Conservation (phyloP, 2,797 vertebrate species). For the Cryptoblepharus egeriae region DNA sequence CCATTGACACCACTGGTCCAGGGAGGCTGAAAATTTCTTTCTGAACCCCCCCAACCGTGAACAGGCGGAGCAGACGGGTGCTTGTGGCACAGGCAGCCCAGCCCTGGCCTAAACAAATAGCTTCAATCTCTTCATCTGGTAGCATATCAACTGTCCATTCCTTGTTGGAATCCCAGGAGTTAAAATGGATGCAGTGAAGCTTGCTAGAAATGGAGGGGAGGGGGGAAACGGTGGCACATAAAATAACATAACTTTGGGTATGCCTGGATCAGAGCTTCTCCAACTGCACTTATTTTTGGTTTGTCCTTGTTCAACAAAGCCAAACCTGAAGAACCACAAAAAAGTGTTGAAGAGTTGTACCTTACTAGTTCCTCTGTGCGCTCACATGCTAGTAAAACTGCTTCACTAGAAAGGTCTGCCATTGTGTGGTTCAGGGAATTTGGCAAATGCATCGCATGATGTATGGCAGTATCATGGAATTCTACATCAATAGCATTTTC, state of each 20-base stretch:
- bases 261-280: too few relatives aligned
- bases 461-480: conserved; percentile 92
- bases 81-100: conserved; percentile 92
- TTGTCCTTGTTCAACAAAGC: neutral
- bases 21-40: conserved; percentile 90
- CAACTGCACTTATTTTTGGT: neutral
- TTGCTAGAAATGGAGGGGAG: conserved; percentile 80
- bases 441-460: conserved; percentile 93
- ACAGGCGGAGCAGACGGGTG: conserved; percentile 83
- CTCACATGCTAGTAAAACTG: conserved; percentile 89
- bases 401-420: conserved; percentile 91
- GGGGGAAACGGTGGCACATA: neutral
- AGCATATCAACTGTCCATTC: conserved; percentile 96
- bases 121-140: conserved; percentile 83
- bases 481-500: conserved; percentile 96
- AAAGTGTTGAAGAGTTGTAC: conserved; percentile 66
- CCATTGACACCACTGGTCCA: conserved; percentile 90
- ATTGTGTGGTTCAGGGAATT: conserved; percentile 89
- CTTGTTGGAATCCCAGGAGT: conserved; percentile 94
- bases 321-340: neutral
- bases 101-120: conserved; percentile 90
- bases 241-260: neutral
- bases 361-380: conserved; percentile 89
- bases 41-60: conserved; percentile 91
- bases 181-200: conserved; percentile 95